These are phyloP conservation scores for Globodera rostochiensis DNA, from an alignment of 1,140 invertebrate species.

Conservation along the genomic window DNA sequence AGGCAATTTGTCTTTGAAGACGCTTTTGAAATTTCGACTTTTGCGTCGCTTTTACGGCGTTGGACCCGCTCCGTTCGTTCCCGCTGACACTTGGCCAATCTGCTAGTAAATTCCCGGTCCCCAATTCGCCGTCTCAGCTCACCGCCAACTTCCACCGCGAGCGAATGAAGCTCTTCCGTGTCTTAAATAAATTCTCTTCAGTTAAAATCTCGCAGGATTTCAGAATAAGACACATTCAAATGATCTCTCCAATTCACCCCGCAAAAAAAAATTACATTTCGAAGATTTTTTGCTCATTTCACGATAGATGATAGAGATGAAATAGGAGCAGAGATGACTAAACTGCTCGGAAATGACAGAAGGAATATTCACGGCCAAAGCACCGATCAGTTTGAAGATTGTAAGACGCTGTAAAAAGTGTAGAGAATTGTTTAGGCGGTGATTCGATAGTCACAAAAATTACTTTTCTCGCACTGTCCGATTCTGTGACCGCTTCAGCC, in stretches of 20 bases:
- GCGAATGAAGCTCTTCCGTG: conserved; percentile 34
- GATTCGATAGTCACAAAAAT: not conserved
- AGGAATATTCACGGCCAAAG: conserved; percentile 28
- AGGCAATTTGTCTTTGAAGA: not conserved
- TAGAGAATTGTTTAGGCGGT: not conserved
- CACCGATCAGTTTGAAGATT: conserved; percentile 39
- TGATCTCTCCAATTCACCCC: not conserved
- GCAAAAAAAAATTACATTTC: conserved; percentile 16
- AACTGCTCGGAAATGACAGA: not conserved
- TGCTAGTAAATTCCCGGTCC: conserved; percentile 28
- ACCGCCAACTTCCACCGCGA: conserved; percentile 36
- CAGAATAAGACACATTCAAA: not conserved
- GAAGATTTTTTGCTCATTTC: conserved; percentile 45
- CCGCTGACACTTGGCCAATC: conserved; percentile 28
- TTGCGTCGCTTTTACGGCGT: conserved; percentile 31
- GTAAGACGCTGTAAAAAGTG: conserved; percentile 37
- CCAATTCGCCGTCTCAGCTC: conserved; percentile 33
- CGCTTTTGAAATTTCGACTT: conserved; percentile 4
- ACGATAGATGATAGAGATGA: conserved; percentile 41
- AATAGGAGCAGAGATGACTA: not conserved
- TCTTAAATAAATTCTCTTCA: conserved; percentile 26
- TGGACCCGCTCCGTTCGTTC: conserved; percentile 20
- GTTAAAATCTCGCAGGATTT: not conserved
- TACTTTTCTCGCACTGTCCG: conserved; percentile 26
- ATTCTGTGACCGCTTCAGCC: conserved; percentile 26